Conservation (phyloP, 2,797 vertebrate genomes). For the Serranus cabrilla region DNA sequence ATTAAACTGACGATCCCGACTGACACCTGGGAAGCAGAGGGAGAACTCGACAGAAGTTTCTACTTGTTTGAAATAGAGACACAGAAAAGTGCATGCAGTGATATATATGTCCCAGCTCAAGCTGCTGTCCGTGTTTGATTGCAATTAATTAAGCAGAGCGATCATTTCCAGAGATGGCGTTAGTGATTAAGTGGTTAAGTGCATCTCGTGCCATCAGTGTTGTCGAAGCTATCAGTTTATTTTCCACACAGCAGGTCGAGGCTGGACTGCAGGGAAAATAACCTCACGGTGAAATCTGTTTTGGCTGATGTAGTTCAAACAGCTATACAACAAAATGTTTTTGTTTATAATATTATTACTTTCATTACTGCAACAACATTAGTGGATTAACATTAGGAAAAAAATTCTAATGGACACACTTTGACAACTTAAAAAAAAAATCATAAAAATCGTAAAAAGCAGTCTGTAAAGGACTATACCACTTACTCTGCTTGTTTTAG, state of each 20-base stretch:
- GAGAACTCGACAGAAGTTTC: slow-evolving; percentile 15
- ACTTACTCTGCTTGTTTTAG: too few species aligned
- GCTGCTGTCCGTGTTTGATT: slow-evolving; percentile 22
- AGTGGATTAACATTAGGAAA: too few species aligned
- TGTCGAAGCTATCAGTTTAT: slow-evolving; percentile 19
- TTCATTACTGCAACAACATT: too few species aligned
- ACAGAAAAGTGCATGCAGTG: neutral
- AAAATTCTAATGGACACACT: too few species aligned
- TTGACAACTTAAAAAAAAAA: too few species aligned
- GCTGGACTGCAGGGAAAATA: too few species aligned
- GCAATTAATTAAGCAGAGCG: slow-evolving; percentile 46
- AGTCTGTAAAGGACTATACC: too few species aligned
- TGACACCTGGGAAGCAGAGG: slow-evolving; percentile 40
- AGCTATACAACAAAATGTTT: too few species aligned
- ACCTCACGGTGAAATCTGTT: slow-evolving; percentile 5
- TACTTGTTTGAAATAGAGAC: slow-evolving; percentile 32
- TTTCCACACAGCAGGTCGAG: neutral
- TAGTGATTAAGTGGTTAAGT: slow-evolving; percentile 35
- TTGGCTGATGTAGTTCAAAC: neutral
- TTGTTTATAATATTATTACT: too few species aligned
- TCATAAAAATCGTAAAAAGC: too few species aligned
- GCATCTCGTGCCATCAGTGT: slow-evolving; percentile 8
- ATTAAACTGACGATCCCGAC: slow-evolving; percentile 51
- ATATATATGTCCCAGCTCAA: neutral
- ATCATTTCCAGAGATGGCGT: slow-evolving; percentile 34